phyloP scores from a whole-genome alignment of 2,797 vertebrate genomes.

The Lepus townsendii region DNA sequence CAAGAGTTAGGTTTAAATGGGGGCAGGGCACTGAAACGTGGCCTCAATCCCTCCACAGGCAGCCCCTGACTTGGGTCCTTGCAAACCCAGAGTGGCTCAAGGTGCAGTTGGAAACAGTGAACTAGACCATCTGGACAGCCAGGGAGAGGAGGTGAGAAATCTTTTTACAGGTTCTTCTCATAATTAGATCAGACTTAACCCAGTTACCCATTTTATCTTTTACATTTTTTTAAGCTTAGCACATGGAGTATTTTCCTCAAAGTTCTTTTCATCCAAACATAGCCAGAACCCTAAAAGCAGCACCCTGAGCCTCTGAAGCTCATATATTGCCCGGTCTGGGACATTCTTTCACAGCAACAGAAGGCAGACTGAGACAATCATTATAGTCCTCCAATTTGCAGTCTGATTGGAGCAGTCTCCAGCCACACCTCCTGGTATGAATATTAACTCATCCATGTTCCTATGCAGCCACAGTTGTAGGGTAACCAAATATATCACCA shows the following conservation, averaged over 20 bases:
- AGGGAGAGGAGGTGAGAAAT: neutral
- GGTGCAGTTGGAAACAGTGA: neutral
- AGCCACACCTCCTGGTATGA: neutral
- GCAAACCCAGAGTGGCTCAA: neutral
- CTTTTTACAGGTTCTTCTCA: neutral
- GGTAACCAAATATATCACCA: neutral
- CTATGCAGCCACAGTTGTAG: neutral
- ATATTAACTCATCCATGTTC: neutral
- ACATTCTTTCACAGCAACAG: neutral
- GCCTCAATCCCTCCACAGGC: neutral
- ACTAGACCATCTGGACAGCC: neutral
- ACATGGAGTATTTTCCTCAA: neutral
- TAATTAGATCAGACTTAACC: constrained; percentile 2
- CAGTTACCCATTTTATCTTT: constrained; percentile 25
- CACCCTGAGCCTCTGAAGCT: neutral
- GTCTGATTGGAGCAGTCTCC: neutral
- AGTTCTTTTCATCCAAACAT: neutral
- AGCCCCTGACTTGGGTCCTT: neutral
- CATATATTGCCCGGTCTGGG: neutral
- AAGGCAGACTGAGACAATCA: neutral
- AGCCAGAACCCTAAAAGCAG: neutral
- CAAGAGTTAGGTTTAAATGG: neutral
- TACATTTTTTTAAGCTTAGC: neutral
- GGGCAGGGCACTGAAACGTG: neutral
- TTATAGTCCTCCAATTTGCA: too few relatives aligned